Conservation (phyloP, 2,888 invertebrate species). For the Caenorhabditis becei region DNA sequence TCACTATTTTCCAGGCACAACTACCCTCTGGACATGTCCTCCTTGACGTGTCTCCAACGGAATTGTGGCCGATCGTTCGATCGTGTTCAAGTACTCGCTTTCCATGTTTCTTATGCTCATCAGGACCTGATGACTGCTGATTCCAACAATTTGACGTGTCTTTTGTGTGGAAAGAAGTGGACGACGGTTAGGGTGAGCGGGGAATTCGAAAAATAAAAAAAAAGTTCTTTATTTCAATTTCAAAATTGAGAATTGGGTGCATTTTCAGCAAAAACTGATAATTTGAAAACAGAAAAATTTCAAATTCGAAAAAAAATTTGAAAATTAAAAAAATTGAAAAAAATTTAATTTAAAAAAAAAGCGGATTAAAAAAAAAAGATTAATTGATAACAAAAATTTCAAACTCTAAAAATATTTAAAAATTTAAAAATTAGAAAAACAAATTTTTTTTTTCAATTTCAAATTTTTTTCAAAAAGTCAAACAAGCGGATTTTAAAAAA, state of each 20-base stretch:
- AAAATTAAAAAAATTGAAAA: neutral
- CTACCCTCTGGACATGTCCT: conserved; percentile 27
- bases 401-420: no score
- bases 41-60: conserved; percentile 30
- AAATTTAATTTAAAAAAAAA: no score
- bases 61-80: conserved; percentile 53
- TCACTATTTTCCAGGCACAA: conserved; percentile 37
- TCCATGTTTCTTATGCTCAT: conserved; percentile 69
- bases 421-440: no score
- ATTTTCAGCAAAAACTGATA: neutral
- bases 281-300: no score
- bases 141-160: conserved; percentile 49
- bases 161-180: conserved; percentile 68
- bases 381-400: no score
- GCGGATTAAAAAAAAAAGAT: neutral
- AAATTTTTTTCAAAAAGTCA: no score
- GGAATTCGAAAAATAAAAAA: no score
- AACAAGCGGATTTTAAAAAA: neutral
- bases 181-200: conserved; percentile 57
- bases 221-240: no score
- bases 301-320: no score
- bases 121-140: conserved; percentile 56
- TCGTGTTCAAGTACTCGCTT: conserved; percentile 65
- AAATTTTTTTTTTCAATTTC: neutral
- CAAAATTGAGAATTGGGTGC: neutral